Evolutionary conservation across 1,140 invertebrate genomes (phyloP).

Genomic region (Helicoverpa zea): DNA sequence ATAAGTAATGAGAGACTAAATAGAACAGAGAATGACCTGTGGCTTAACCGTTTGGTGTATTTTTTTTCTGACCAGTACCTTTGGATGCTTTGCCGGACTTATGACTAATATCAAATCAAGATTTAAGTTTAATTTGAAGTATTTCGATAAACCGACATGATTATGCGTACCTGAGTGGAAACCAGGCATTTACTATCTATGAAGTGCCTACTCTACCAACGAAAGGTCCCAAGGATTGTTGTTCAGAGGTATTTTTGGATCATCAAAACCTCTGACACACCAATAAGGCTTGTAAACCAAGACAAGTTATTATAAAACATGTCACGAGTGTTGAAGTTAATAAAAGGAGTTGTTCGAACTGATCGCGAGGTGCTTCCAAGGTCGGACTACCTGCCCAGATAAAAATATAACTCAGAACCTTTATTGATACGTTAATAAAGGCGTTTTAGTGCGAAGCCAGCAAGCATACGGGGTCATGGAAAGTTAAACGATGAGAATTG

Average conservation of each 20-base stretch:
- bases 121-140: no score
- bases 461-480: no score
- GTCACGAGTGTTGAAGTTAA: slow-evolving; percentile 5
- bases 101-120: no score
- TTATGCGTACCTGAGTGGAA: no score
- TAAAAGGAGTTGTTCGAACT: slow-evolving; percentile 6
- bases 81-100: no score
- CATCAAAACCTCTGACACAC: background rate
- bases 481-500: no score
- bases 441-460: background rate
- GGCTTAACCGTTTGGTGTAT: background rate
- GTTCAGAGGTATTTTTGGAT: no score
- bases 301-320: slow-evolving; percentile 23
- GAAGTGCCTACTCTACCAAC: no score
- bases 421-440: background rate
- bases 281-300: slow-evolving; percentile 13
- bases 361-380: slow-evolving; percentile 18
- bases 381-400: slow-evolving; percentile 22
- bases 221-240: no score
- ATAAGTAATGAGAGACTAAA: background rate
- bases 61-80: background rate
- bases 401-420: slow-evolving; percentile 10
- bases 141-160: background rate
- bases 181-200: no score
- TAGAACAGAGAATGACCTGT: background rate